Percentiles rank a stretch among this genome's conserved stretches.
phyloP scores from a whole-genome alignment of 1,140 invertebrate genomes.

The Cotesia chilonis region DNA sequence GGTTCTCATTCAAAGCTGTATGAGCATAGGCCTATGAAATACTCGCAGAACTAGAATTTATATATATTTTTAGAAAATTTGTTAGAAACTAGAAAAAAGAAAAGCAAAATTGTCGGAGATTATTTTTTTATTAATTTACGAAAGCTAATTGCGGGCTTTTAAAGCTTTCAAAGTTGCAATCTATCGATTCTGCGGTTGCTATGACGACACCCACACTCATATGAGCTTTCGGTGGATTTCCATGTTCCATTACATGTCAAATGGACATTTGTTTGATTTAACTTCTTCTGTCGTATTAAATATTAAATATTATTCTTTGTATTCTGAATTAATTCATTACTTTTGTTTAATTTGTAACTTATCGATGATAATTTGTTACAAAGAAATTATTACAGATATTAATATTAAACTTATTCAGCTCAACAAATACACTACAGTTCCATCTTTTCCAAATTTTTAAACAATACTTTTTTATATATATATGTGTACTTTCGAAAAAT shows the following conservation, averaged over 20 bases:
- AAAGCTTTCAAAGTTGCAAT: conserved; percentile 41
- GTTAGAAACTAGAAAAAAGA: neutral
- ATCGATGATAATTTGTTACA: neutral
- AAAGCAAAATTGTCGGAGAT: neutral
- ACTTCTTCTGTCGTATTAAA: neutral
- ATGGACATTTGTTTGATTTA: neutral
- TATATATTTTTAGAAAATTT: no score
- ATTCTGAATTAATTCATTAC: no score
- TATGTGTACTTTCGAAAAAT: no score
- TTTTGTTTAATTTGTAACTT: neutral
- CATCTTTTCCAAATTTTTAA: no score
- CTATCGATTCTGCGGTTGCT: conserved; percentile 56
- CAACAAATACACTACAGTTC: no score
- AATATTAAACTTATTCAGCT: no score
- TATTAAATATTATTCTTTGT: neutral
- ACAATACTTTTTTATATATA: no score
- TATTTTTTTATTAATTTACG: neutral
- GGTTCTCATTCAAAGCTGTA: no score
- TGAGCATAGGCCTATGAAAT: no score
- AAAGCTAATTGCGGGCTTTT: conserved; percentile 5
- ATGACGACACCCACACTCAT: conserved; percentile 51
- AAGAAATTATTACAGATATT: no score
- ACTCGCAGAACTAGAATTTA: no score
- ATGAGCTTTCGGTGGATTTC: conserved; percentile 35
- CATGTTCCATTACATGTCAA: no score